phyloP scores from a whole-genome alignment of 2,888 invertebrate species.

The Polydrusus tereticollis region DNA sequence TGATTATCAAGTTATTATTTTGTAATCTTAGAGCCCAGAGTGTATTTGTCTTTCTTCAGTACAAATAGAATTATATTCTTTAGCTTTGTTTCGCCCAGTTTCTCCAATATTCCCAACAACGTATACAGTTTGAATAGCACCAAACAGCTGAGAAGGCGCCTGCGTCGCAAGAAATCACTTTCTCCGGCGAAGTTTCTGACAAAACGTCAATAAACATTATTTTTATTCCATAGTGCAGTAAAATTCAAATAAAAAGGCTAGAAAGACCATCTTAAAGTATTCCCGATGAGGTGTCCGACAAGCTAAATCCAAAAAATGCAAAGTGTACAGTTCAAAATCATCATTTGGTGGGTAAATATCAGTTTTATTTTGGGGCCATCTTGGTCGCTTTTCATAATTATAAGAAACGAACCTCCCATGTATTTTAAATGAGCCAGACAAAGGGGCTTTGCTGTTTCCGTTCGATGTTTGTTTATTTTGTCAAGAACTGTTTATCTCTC shows the following conservation, averaged over 20 bases:
- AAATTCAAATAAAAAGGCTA: background rate
- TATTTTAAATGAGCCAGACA: slow-evolving; percentile 24
- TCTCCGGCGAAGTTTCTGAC: slow-evolving; percentile 21
- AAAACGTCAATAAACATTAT: slow-evolving; percentile 31
- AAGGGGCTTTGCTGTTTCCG: slow-evolving; percentile 20
- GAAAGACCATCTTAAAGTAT: background rate
- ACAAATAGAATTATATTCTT: background rate
- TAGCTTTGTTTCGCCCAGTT: no score
- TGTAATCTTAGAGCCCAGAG: background rate
- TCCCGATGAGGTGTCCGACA: slow-evolving; percentile 15
- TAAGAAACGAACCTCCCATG: background rate
- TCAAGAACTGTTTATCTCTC: slow-evolving; percentile 16
- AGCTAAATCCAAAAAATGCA: slow-evolving; percentile 14
- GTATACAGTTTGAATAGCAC: background rate
- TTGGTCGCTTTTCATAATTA: slow-evolving; percentile 38
- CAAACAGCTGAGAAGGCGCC: slow-evolving; percentile 24
- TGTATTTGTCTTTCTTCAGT: background rate
- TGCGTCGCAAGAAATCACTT: slow-evolving; percentile 20
- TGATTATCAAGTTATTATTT: background rate
- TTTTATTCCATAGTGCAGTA: background rate
- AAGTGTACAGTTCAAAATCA: background rate
- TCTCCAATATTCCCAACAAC: no score
- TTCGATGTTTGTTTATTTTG: slow-evolving; percentile 34
- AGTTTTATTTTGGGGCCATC: slow-evolving; percentile 21
- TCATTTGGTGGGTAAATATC: slow-evolving; percentile 14